Conservation (phyloP, 2,113 vertebrate species). For the Pagrus major region DNA sequence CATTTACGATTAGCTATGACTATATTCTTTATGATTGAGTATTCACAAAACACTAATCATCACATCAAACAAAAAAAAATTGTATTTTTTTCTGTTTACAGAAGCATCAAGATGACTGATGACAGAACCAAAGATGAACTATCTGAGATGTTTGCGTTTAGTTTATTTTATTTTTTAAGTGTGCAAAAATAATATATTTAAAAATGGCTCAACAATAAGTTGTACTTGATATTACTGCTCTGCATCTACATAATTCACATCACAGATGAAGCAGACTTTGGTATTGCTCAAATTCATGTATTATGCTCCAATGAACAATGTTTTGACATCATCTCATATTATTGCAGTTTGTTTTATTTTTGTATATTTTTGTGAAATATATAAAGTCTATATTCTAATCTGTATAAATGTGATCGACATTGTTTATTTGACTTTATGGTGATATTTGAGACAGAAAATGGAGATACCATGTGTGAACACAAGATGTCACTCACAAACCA, state of each 20-base stretch:
- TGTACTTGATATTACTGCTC: background rate
- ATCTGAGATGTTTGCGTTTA: slow-evolving; percentile 1
- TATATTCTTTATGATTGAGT: background rate
- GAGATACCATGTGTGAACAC: slow-evolving; percentile 9
- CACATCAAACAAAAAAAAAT: background rate
- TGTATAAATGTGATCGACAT: background rate
- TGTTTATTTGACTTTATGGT: background rate
- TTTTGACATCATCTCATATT: background rate
- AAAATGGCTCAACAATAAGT: background rate
- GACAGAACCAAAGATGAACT: background rate
- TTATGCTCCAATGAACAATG: background rate
- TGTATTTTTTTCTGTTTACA: slow-evolving; percentile 52
- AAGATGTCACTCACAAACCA: slow-evolving; percentile 33
- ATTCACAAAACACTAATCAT: background rate
- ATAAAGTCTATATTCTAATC: background rate
- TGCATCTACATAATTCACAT: background rate
- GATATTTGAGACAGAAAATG: background rate
- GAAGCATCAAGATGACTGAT: slow-evolving; percentile 64
- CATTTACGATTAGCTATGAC: no score
- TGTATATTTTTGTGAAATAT: background rate
- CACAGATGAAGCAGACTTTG: background rate
- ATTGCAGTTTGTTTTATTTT: background rate
- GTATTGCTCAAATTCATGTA: background rate
- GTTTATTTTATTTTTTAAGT: background rate
- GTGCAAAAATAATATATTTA: background rate